Base-by-base conservation (phyloP, 2,888 invertebrate genomes). In the Drosophila meridionalis region DNA sequence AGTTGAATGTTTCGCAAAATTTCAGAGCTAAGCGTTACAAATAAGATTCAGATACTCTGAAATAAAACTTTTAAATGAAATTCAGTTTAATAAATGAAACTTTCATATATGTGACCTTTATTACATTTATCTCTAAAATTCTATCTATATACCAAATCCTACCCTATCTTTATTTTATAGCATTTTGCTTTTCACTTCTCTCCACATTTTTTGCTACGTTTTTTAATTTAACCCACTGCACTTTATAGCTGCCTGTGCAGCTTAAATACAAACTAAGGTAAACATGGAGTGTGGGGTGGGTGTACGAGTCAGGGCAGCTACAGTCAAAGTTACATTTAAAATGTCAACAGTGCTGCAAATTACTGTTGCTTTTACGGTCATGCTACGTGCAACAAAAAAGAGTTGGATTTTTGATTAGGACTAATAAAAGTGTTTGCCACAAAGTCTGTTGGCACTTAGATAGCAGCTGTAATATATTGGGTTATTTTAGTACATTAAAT, bases 321-420 rank as follows among this genome's bases (percentile, higher is more conserved):
- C 20, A 58, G 30, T 65, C 32, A 34, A 38, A 59, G 50, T 47
- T 48, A 50, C 77, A 48, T 38, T 73, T 42, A n/a, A 71, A 76
- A 85, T 87, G 77, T 80, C 80, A 80, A 58, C 67, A 68, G 53
- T 40, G 56, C 55, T 58, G 63, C 77, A 80, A 71, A 69, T 67
- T 76, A 45, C 70, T 66, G 34, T 69, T 72, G 63, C 56, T 68
- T 56, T 52, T 45, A 50, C 66, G 34, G 50, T 12, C 42, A 14
- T 14, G 28, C 65, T 14, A 26, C 48, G 11, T 32, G 38, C 36
- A 50, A 6, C 52, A 42, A 53, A 52, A 42, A 50, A 50, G 43
- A 45, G 58, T 40, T 55, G 52, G 48, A 69, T 69, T 68, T 69
- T 75, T 63, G 80, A 75, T 74, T 60, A 61, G 2, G 40, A 11